Conservation (phyloP, 2,888 invertebrate species). For the Eupithecia exiguata region DNA sequence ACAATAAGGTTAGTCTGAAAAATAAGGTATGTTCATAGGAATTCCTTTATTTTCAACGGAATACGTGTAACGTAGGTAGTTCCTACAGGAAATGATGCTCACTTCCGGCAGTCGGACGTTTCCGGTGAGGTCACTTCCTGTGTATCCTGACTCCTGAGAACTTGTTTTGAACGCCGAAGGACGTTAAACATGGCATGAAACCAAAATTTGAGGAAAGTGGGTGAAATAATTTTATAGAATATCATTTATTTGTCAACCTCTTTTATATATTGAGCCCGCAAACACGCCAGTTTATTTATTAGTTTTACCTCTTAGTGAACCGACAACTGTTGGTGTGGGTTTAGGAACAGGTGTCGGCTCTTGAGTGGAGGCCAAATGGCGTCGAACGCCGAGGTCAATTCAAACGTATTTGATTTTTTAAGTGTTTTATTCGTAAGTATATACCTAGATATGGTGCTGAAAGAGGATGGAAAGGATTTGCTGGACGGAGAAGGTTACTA, state of each 20-base stretch:
- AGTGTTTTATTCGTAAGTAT: no score
- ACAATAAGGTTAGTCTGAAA: not conserved
- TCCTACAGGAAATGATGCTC: conserved; percentile 65
- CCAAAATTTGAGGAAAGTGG: not conserved
- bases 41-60: conserved; percentile 25
- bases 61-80: conserved; percentile 38
- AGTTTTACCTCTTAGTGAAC: not conserved
- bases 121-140: conserved; percentile 58
- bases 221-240: not conserved
- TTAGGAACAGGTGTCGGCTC: no score
- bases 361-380: no score
- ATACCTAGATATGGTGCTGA: no score
- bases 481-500: no score
- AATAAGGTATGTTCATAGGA: not conserved
- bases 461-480: no score
- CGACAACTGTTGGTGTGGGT: not conserved
- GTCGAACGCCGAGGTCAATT: no score
- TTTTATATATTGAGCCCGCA: not conserved
- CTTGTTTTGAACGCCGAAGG: conserved; percentile 18
- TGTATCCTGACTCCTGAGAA: conserved; percentile 20
- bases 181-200: not conserved
- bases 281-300: not conserved
- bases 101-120: conserved; percentile 60
- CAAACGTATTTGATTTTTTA: no score
- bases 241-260: not conserved